Evolutionary conservation across 2,113 vertebrate genomes (phyloP), one percentile per base, ranked within the genome.

Genomic region (Jaculus jaculus): DNA sequence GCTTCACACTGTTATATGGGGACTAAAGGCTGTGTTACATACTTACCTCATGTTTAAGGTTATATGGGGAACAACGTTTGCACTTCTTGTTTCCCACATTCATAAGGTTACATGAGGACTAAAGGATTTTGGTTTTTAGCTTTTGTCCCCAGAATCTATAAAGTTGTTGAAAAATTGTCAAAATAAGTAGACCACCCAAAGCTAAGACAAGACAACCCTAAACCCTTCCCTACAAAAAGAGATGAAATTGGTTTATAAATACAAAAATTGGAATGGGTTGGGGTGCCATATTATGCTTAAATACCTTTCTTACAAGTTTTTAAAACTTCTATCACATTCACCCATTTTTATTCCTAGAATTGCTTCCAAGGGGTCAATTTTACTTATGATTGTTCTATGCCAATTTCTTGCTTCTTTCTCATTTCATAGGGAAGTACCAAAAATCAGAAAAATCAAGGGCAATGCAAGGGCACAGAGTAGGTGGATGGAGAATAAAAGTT

Each of bases 61-160:
- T 47, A 47, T 47, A 47, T 47, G 42, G 42, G 42, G 42, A 47
- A 47, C 8, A 47, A 47, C 5, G 42, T 5, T 47, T 47, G 42
- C 42, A 47, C 42, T 47, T 47, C 8, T 8, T 47, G 42, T 8
- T 47, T 47, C 42, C 42, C 42, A 47, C 8, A 47, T 47, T 5
- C 42, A 47, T 47, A 47, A 47, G 42, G 42, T 47, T 47, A 47
- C 42, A 47, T 47, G 42, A 8, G 42, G 42, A 47, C 42, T 47
- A 47, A 47, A 47, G 42, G 42, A 79, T 75, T 60, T 90, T 93
- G 71, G 93, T 63, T 7, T 84, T 97, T 89, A 39, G 7, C 20
- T 91, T 78, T 95, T 92, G 24, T 93, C 93, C 81, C 78, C 37
- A 68, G 91, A 96, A 96, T 88, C 89, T 97, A 74, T 93, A 96